Percentiles rank a stretch among this genome's conserved stretches.
phyloP scores from a whole-genome alignment of 2,113 vertebrate genomes.

The Connochaetes taurinus region DNA sequence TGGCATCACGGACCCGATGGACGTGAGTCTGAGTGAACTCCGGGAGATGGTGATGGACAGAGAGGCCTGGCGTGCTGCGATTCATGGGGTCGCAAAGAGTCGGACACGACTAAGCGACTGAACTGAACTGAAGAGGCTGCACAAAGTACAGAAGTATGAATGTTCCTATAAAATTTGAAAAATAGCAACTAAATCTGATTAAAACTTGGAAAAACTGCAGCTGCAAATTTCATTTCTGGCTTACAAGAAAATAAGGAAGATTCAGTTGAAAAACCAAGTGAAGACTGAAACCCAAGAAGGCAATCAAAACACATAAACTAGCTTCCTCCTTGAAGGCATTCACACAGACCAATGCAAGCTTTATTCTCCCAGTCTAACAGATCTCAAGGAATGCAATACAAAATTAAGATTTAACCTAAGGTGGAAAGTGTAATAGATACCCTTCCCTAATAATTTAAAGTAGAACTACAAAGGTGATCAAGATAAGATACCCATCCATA shows the following conservation, averaged over 20 bases:
- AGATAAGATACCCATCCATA: background rate
- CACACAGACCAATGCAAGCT: background rate
- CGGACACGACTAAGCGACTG: no score
- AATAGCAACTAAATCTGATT: background rate
- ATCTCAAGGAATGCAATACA: background rate
- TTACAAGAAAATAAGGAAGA: conserved; percentile 17
- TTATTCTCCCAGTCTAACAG: background rate
- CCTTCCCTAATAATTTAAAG: background rate
- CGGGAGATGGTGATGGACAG: no score
- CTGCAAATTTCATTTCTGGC: background rate
- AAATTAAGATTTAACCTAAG: background rate
- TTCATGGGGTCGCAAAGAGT: no score
- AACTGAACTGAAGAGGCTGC: background rate
- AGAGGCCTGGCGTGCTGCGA: no score
- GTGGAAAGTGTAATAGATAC: background rate
- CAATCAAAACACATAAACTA: conserved; percentile 18
- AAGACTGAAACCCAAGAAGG: background rate
- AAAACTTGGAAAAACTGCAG: background rate
- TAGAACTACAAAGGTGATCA: background rate
- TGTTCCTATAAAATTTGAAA: background rate
- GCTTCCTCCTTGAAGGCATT: background rate
- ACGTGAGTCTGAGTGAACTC: no score
- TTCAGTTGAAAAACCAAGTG: conserved; percentile 1
- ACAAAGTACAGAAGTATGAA: background rate
- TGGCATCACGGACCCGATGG: no score